Evolutionary conservation across 2,113 vertebrate genomes (phyloP), one percentile per base, ranked within the genome.

Genomic region (Anguilla rostrata): DNA sequence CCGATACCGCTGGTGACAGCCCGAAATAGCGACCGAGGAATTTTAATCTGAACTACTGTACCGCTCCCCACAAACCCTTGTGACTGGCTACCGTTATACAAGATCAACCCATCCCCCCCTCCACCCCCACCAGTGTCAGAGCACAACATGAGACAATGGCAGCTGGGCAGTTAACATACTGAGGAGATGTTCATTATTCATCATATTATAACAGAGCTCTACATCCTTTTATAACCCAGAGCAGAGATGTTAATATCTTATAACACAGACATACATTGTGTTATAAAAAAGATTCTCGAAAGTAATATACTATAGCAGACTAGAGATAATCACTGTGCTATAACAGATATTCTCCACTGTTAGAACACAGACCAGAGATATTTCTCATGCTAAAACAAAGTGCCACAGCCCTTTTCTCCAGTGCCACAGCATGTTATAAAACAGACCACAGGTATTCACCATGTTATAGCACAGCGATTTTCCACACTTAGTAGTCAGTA

Each of bases 31-130:
- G 2, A 34, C 26, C 34, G 71, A 29, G n/a, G 71, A 75, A 75
- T 66, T 26, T 66, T 66, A 66, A 66, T 75, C 26, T 75, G 71
- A 75, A 75, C 34, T 75, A 75, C 71, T 75, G 71, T 75, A 75
- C 71, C 26, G n/a, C 22, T 75, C 71, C n/a, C 71, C 29, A 75
- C 26, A 29, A 75, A 75, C 71, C 71, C 71, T 66, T 75, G n/a
- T 75, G 71, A 34, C 71, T 9, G 26, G n/a, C n/a, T 12, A 75
- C 71, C 2, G n/a, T 75, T 66, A 66, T 26, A 3, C 60, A 22
- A 66, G 18, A 66, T 20, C 18, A 66, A 66, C 22, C 18, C 18
- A n/a, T n/a, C 56, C 56, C 18, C 56, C 60, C 60, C 3, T 20
- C 18, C 60, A 63, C 2, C 60, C 60, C 60, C 18, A 26, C 60